phyloP scores from a whole-genome alignment of 2,888 invertebrate genomes.

The Lepidonotus clava region DNA sequence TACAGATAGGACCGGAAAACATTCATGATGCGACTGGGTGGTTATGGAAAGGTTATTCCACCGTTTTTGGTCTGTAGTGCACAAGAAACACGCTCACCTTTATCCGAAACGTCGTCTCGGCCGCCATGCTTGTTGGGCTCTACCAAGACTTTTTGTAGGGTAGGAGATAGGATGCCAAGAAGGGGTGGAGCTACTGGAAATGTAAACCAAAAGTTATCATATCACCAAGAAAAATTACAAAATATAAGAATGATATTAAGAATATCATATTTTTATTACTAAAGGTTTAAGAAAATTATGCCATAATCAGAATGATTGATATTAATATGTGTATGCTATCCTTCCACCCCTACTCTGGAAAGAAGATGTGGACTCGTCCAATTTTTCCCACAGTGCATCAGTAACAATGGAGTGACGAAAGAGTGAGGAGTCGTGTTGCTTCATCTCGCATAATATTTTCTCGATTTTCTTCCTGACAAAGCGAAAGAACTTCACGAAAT shows the following conservation, averaged over 20 bases:
- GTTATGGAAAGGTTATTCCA: background rate
- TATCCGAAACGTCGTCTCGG: slow-evolving; percentile 38
- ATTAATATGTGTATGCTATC: no score
- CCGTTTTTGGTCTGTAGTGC: background rate
- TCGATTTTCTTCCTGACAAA: background rate
- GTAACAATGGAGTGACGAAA: slow-evolving; percentile 31
- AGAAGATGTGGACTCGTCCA: slow-evolving; percentile 1
- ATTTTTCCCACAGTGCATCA: slow-evolving; percentile 31
- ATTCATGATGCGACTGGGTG: background rate
- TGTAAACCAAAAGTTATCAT: background rate
- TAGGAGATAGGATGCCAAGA: background rate
- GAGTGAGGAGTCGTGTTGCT: background rate
- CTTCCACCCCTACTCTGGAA: background rate
- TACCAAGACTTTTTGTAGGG: slow-evolving; percentile 5
- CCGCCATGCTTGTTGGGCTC: slow-evolving; percentile 50
- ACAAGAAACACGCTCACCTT: slow-evolving; percentile 44
- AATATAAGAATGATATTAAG: background rate
- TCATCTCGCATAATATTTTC: background rate
- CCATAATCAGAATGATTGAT: no score
- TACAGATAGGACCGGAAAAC: background rate
- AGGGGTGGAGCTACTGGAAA: background rate
- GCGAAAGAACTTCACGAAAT: slow-evolving; percentile 3
- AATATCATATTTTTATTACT: no score
- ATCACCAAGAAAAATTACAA: background rate
- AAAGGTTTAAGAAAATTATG: no score